Conservation (phyloP, 2,797 vertebrate genomes). For the Acipenser transmontanus region DNA sequence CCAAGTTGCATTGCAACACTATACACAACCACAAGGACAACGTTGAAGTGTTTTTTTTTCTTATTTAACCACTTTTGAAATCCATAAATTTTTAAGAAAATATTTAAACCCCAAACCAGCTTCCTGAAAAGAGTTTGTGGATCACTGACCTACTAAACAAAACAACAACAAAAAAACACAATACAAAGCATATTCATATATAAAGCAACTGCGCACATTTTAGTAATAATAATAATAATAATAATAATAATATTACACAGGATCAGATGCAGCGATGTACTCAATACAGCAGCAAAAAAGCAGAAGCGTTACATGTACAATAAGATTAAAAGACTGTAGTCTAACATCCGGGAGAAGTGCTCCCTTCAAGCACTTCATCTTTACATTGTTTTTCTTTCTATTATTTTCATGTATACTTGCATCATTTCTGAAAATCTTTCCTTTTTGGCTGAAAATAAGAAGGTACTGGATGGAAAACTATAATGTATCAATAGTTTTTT, state of each 20-base stretch:
- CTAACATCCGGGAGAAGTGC: constrained; percentile 44
- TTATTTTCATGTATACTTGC: constrained; percentile 7
- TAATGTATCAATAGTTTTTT: neutral
- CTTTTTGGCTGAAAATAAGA: constrained; percentile 11
- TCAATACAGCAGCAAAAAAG: constrained; percentile 18
- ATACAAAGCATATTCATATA: constrained; percentile 18
- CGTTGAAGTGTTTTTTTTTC: no score
- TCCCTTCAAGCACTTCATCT: constrained; percentile 46
- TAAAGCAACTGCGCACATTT: constrained; percentile 18
- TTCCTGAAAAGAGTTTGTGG: neutral
- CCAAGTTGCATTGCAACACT: no score
- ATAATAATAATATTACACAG: constrained; percentile 18
- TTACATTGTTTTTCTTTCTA: constrained; percentile 30
- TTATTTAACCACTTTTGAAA: no score
- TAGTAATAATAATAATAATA: constrained; percentile 20
- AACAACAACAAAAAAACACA: constrained; percentile 13
- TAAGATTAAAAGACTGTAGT: constrained; percentile 37
- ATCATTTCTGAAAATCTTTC: neutral
- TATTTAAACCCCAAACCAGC: no score
- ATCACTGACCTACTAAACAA: constrained; percentile 13
- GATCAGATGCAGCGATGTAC: constrained; percentile 13
- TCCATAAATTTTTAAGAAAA: no score
- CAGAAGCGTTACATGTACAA: constrained; percentile 8
- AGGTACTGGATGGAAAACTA: constrained; percentile 7
- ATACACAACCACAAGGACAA: no score